A percentile compares a stretch with the other conserved stretches of the same genome.
Evolutionary conservation across 2,113 vertebrate genomes (phyloP).

Genomic region (Hippocampus zosterae): DNA sequence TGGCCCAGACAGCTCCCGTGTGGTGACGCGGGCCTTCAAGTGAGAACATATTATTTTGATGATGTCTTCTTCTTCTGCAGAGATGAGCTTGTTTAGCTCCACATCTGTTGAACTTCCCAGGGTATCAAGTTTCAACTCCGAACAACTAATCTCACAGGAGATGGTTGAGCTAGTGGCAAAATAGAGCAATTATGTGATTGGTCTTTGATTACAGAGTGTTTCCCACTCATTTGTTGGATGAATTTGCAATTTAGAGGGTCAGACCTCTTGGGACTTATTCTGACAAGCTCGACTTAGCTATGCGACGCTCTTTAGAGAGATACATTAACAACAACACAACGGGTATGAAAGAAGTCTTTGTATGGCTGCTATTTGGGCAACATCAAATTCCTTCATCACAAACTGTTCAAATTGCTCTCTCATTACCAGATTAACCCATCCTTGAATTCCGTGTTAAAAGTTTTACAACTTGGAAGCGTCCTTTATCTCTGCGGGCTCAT

Average conservation of each 20-base stretch:
- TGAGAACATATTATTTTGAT: constrained; percentile 60
- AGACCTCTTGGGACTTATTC: constrained; percentile 54
- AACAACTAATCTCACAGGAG: constrained; percentile 65
- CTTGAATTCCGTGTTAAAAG: neutral
- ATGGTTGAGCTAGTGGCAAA: constrained; percentile 69
- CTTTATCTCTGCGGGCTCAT: constrained; percentile 19
- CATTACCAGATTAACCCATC: constrained; percentile 15
- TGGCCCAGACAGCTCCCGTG: neutral
- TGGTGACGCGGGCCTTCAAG: constrained; percentile 25
- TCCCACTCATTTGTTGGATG: constrained; percentile 63
- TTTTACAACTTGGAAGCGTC: constrained; percentile 17
- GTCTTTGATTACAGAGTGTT: constrained; percentile 70
- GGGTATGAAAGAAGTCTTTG: constrained; percentile 25
- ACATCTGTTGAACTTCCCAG: constrained; percentile 76
- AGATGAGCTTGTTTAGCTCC: constrained; percentile 59
- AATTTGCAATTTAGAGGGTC: constrained; percentile 57
- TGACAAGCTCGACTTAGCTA: constrained; percentile 31
- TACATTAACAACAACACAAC: neutral
- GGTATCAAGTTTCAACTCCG: constrained; percentile 62
- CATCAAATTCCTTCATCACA: constrained; percentile 15
- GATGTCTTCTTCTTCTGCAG: constrained; percentile 43
- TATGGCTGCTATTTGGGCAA: constrained; percentile 4
- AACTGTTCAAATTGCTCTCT: constrained; percentile 16
- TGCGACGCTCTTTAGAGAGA: constrained; percentile 19
- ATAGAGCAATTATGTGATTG: constrained; percentile 74